A percentile compares a stretch with the other conserved stretches of the same genome.
Conservation (phyloP, 2,888 invertebrate genomes). For the Plusia festucae region DNA sequence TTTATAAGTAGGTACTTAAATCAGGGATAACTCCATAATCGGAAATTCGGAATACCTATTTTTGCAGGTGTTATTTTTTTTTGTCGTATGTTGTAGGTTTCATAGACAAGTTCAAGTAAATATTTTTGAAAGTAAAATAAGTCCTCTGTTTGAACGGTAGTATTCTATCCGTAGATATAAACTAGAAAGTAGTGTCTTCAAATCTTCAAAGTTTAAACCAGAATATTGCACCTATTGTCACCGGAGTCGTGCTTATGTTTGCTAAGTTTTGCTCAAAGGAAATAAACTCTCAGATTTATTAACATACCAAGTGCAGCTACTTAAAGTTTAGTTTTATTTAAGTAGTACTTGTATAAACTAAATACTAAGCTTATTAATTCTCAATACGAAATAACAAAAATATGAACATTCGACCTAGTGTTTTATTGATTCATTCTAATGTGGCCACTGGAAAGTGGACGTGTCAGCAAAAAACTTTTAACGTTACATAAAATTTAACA, state of each 20-base stretch:
- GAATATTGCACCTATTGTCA: slow-evolving; percentile 4
- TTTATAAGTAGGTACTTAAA: no score
- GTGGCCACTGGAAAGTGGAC: no score
- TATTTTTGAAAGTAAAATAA: not conserved
- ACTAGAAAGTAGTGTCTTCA: not conserved
- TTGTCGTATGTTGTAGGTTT: not conserved
- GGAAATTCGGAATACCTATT: no score
- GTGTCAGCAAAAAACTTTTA: no score
- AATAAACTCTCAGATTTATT: not conserved
- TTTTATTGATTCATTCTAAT: no score
- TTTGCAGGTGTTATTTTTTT: no score
- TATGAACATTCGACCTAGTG: no score
- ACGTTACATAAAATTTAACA: no score
- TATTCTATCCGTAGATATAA: not conserved
- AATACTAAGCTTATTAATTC: no score
- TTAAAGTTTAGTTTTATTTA: not conserved
- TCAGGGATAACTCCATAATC: no score
- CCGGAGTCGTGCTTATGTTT: not conserved
- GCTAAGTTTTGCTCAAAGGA: not conserved
- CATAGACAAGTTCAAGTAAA: not conserved
- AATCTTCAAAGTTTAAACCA: slow-evolving; percentile 2
- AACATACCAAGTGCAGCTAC: not conserved
- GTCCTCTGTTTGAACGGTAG: not conserved
- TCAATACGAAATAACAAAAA: no score
- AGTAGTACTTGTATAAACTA: not conserved